These are phyloP conservation scores for Odontesthes bonariensis DNA, from an alignment of 2,113 vertebrate species.

Conservation along the genomic window DNA sequence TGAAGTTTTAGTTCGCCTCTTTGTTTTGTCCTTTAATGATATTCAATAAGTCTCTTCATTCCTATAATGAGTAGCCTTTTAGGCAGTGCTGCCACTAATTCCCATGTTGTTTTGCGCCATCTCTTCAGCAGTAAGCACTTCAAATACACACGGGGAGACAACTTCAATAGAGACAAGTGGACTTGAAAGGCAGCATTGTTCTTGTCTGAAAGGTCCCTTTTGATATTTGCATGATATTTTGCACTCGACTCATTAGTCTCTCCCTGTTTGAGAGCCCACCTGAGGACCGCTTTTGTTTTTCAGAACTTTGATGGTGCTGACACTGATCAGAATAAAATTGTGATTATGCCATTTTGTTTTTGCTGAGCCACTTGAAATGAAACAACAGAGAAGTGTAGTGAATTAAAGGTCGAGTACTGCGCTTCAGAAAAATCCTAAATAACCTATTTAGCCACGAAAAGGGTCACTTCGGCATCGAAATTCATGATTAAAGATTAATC, in stretches of 20 bases:
- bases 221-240: slow-evolving; percentile 52
- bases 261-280: slow-evolving; percentile 33
- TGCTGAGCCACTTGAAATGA: slow-evolving; percentile 33
- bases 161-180: slow-evolving; percentile 48
- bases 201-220: slow-evolving; percentile 58
- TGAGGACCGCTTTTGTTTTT: slow-evolving; percentile 39
- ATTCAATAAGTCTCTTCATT: background rate
- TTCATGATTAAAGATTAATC: background rate
- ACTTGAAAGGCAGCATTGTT: slow-evolving; percentile 61
- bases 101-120: slow-evolving; percentile 12
- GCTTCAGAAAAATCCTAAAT: slow-evolving; percentile 28
- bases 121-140: slow-evolving; percentile 36
- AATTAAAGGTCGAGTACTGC: slow-evolving; percentile 47
- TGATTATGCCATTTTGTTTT: slow-evolving; percentile 16
- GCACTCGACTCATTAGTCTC: slow-evolving; percentile 53
- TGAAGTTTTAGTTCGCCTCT: no score
- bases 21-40: background rate
- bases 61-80: slow-evolving; percentile 4
- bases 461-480: slow-evolving; percentile 4
- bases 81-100: slow-evolving; percentile 21
- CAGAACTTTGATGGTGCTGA: slow-evolving; percentile 41
- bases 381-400: slow-evolving; percentile 17
- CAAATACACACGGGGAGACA: slow-evolving; percentile 9
- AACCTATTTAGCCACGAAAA: slow-evolving; percentile 8
- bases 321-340: slow-evolving; percentile 50